Base-by-base conservation (phyloP, 2,797 vertebrate genomes). In the Catostomus latipinnis region DNA sequence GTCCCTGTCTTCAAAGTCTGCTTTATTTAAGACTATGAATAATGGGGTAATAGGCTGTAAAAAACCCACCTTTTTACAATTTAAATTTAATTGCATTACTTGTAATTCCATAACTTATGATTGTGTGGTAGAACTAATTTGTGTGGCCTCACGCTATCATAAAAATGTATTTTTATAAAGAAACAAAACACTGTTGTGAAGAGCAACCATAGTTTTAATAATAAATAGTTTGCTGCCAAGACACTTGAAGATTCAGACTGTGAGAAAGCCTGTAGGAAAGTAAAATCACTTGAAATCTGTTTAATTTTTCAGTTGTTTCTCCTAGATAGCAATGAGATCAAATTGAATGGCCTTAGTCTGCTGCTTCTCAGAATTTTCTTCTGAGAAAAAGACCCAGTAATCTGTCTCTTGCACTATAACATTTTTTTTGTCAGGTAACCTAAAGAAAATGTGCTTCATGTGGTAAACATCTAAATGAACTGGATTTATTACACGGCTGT, bases 21-120 rank as follows among this genome's bases (percentile, higher is more conserved):
- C 18, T 72, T 72, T 4, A 48, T 58, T 72, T 58, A 4, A 49
- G 63, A 76, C 74, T 57, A 54, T 67, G 8, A 67, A 16, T 67
- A 67, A 49, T 76, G 16, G 43, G 53, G 52, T 54, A 5, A 74
- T 14, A 63, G 50, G 10, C 50, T 57, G 11, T 16, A 74, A 63
- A 65, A 16, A 14, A 50, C 53, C 16, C n/a, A 11, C 60, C 43
- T 68, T n/a, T 71, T 53, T 74, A 14, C 71, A n/a, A 45, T 45
- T 16, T 54, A 61, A 1, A 61, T 34, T 81, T 45, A 72, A 77
- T 75, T 16, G 52, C 18, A 16, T 66, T 61, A 56, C 83, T 54
- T 57, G 1, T 46, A 46, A 66, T 80, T 85, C 68, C 81, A 80
- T 87, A 78, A 82, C 82, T 75, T 53, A 81, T 81, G 66, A 68